Conservation (phyloP, 2,797 vertebrate species). For the Phyllotis vaccarum region DNA sequence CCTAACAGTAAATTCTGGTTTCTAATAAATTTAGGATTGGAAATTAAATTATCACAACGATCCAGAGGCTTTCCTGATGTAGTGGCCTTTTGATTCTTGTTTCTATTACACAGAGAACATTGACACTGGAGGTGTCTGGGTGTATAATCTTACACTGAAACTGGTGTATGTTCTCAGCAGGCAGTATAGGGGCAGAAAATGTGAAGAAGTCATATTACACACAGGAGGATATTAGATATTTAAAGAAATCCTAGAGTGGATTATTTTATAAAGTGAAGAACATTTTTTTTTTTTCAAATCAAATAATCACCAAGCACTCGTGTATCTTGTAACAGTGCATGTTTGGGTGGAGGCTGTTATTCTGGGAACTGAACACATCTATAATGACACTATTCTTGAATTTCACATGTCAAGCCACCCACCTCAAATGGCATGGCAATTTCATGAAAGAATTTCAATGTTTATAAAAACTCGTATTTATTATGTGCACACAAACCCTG, state of each 20-base stretch:
- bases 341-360: background rate
- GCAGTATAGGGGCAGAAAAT: background rate
- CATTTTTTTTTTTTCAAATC: conserved; percentile 40
- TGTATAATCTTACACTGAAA: background rate
- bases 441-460: conserved; percentile 55
- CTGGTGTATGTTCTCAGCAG: background rate
- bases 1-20: background rate
- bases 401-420: conserved; percentile 29
- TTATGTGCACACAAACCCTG: conserved; percentile 19
- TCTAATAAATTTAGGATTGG: background rate
- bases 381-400: conserved; percentile 28
- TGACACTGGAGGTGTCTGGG: background rate
- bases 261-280: conserved; percentile 53
- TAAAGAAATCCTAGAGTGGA: background rate
- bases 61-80: background rate
- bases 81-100: background rate
- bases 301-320: conserved; percentile 28
- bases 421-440: conserved; percentile 2
- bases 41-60: conserved; percentile 19
- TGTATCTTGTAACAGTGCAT: background rate
- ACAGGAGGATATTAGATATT: conserved; percentile 2
- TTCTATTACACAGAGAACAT: conserved; percentile 19
- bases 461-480: conserved; percentile 56
- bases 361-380: conserved; percentile 31
- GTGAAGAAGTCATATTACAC: background rate